These are phyloP conservation scores for Pseudocheirus occidentalis DNA, from an alignment of 2,797 vertebrate genomes.

Conservation along the genomic window DNA sequence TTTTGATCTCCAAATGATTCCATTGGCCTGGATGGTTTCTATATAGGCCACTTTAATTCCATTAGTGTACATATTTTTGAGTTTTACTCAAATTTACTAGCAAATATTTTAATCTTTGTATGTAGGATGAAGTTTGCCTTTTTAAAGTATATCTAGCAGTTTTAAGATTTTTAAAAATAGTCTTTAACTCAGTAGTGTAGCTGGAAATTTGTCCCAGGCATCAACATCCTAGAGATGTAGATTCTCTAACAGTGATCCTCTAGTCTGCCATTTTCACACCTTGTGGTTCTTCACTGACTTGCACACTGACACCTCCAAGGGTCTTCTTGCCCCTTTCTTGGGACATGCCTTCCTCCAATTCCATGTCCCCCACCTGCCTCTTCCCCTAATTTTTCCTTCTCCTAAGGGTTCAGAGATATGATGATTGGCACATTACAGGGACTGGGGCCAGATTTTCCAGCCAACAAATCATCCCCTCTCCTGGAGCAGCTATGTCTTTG, in stretches of 20 bases:
- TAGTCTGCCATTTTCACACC: background rate
- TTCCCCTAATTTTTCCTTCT: background rate
- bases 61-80: background rate
- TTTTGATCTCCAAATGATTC: background rate
- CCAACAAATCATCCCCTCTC: background rate
- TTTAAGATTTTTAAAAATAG: background rate
- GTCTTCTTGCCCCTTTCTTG: background rate
- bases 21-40: background rate
- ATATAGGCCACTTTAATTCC: background rate
- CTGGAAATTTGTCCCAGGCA: background rate
- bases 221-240: background rate
- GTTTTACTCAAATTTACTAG: background rate
- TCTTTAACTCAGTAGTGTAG: background rate
- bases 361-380: background rate
- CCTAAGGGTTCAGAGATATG: background rate
- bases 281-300: background rate
- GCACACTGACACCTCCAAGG: background rate
- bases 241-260: background rate
- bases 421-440: background rate
- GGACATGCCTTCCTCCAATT: background rate
- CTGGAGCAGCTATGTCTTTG: background rate
- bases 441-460: background rate
- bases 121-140: background rate
- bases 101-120: constrained; percentile 13
- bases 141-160: background rate